phyloP scores from a whole-genome alignment of 1,140 invertebrate species.

The Heliconius congener region DNA sequence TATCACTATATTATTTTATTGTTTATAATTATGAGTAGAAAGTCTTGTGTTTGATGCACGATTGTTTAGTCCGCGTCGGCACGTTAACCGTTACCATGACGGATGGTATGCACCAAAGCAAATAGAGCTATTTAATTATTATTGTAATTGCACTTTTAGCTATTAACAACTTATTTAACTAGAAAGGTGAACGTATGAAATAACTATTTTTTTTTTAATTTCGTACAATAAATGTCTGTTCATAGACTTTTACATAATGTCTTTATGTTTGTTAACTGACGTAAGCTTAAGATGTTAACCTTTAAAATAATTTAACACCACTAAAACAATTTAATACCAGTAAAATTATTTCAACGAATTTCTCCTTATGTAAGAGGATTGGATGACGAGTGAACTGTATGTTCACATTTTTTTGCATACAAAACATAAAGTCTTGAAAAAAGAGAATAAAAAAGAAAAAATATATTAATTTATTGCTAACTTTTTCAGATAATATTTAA shows the following conservation, averaged over 20 bases:
- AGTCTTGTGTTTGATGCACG: conserved; percentile 42
- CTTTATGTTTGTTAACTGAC: neutral
- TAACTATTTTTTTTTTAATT: neutral
- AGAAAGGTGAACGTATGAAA: neutral
- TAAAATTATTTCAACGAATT: too few relatives aligned
- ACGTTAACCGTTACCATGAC: conserved; percentile 41
- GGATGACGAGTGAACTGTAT: too few relatives aligned
- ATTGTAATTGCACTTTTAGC: conserved; percentile 27
- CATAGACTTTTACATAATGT: neutral
- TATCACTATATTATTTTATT: conserved; percentile 68
- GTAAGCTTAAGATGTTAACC: neutral
- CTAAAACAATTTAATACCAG: too few relatives aligned
- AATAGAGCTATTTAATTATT: conserved; percentile 31
- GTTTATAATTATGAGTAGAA: conserved; percentile 68
- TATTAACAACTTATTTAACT: conserved; percentile 17
- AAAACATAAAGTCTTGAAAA: too few relatives aligned
- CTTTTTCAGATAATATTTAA: too few relatives aligned
- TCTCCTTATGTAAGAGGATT: too few relatives aligned
- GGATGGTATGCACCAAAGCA: conserved; percentile 32
- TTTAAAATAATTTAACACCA: too few relatives aligned
- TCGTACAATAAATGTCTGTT: neutral
- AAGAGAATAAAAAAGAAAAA: too few relatives aligned
- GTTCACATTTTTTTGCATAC: too few relatives aligned
- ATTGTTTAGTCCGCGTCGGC: conserved; percentile 44
- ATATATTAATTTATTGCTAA: too few relatives aligned